Conservation (phyloP, 2,113 vertebrate species). For the Thomomys bottae region DNA sequence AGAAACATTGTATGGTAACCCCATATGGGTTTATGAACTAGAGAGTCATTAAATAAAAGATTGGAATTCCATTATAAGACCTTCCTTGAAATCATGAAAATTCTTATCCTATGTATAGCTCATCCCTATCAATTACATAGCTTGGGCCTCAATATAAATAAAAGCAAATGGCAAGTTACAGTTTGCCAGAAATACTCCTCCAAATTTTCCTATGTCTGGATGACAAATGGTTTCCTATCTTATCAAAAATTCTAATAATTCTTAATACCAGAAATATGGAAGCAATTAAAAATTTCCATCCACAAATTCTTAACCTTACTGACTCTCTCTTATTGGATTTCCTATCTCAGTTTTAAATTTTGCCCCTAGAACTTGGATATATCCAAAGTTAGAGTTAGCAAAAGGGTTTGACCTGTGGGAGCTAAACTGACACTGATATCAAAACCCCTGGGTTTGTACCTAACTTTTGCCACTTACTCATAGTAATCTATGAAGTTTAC, state of each 20-base stretch:
- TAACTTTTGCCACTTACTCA: not conserved
- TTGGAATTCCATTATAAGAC: not conserved
- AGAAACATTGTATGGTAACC: not conserved
- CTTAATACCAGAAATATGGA: not conserved
- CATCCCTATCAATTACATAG: not conserved
- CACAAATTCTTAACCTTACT: not conserved
- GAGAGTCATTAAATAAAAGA: constrained; percentile 14
- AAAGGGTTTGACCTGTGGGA: not conserved
- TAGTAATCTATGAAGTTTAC: not conserved
- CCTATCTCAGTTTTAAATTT: not conserved
- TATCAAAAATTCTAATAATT: not conserved
- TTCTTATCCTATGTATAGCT: not conserved
- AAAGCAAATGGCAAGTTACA: constrained; percentile 15
- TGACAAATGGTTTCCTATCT: not conserved
- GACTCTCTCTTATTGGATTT: not conserved
- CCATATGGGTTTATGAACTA: not conserved
- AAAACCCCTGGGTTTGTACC: not conserved
- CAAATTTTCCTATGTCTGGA: not conserved
- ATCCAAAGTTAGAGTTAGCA: not conserved
- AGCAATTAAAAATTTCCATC: not conserved
- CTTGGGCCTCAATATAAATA: not conserved
- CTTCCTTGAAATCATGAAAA: not conserved
- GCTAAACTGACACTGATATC: not conserved
- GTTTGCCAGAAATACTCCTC: not conserved
- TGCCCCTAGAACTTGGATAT: not conserved